Evolutionary conservation across 1,140 invertebrate genomes (phyloP).

Genomic region (Bombyx mori): ASM3026992v2 NC_085129.1:6365501-6366000

Average conservation of each 20-base stretch:
- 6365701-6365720: conserved; percentile 45
- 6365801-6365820: conserved; percentile 53
- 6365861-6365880: conserved; percentile 18
- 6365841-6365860: too few relatives aligned
- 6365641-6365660: conserved; percentile 50
- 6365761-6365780: conserved; percentile 52
- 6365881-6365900: conserved; percentile 18
- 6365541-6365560: too few relatives aligned
- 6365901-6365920: too few relatives aligned
- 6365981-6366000: too few relatives aligned
- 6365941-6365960: too few relatives aligned
- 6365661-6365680: conserved; percentile 62
- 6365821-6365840: conserved; percentile 29
- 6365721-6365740: conserved; percentile 42
- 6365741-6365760: conserved; percentile 28
- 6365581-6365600: too few relatives aligned
- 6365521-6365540: too few relatives aligned
- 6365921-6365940: too few relatives aligned
- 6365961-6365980: too few relatives aligned
- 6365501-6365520: too few relatives aligned
- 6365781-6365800: conserved; percentile 45
- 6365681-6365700: conserved; percentile 57
- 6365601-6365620: too few relatives aligned
- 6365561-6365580: too few relatives aligned
- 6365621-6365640: background rate